Evolutionary conservation across 2,797 vertebrate species (phyloP).

Genomic region (Xiphorhynchus erythropygius): DNA sequence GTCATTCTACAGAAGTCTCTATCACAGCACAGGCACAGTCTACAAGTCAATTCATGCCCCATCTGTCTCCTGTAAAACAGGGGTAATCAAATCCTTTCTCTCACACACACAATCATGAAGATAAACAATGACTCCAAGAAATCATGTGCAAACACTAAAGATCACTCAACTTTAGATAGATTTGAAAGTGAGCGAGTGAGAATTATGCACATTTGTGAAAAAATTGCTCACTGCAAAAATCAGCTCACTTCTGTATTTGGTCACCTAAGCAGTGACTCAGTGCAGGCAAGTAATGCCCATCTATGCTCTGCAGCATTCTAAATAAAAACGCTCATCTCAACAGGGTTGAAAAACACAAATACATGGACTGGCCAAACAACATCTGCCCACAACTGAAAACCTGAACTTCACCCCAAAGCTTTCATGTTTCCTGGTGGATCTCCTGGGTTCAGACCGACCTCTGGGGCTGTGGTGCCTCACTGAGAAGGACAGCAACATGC

Average conservation of each 20-base stretch:
- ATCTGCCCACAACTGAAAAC: neutral
- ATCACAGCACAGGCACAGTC: neutral
- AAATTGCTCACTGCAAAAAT: neutral
- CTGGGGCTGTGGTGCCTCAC: neutral
- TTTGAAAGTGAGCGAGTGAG: neutral
- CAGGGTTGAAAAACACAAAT: neutral
- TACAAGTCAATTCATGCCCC: neutral
- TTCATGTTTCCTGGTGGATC: accelerated
- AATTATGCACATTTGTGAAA: neutral
- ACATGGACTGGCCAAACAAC: neutral
- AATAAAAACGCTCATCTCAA: neutral
- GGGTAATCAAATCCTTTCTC: neutral
- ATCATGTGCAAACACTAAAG: neutral
- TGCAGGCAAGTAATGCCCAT: neutral
- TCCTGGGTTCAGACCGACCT: accelerated
- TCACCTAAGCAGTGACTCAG: neutral
- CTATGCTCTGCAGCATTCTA: neutral
- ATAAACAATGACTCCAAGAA: neutral
- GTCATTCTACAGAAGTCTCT: neutral
- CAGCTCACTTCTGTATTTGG: neutral
- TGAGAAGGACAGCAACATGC: accelerated
- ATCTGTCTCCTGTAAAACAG: neutral
- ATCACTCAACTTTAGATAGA: neutral
- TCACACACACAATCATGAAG: neutral
- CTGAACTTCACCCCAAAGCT: neutral